These are phyloP conservation scores for Pseudolaguvia tuberculata DNA, from an alignment of 2,113 vertebrate species.

Conservation along the genomic window DNA sequence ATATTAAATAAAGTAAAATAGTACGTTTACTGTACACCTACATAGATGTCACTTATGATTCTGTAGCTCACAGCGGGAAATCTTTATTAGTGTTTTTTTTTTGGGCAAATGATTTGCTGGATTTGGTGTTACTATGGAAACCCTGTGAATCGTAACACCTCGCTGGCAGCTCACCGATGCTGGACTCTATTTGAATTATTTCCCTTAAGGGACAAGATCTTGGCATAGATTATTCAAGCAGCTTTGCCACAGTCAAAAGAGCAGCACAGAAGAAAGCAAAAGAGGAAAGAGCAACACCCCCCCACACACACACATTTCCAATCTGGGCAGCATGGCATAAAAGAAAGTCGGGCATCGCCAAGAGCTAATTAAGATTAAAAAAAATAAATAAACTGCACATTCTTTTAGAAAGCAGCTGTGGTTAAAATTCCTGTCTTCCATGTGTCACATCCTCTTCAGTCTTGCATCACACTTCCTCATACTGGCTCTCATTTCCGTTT, in stretches of 20 bases:
- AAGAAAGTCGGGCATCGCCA: conserved; percentile 34
- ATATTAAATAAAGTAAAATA: neutral
- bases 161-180: conserved; percentile 59
- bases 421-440: conserved; percentile 43
- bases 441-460: conserved; percentile 28
- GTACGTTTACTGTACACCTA: neutral
- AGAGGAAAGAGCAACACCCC: neutral
- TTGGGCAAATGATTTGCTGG: neutral
- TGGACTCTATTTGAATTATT: conserved; percentile 44
- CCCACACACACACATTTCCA: too few relatives aligned
- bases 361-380: conserved; percentile 41
- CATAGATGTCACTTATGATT: neutral
- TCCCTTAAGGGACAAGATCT: conserved; percentile 51
- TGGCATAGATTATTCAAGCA: conserved; percentile 52
- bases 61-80: conserved; percentile 6
- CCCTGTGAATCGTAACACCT: conserved; percentile 45
- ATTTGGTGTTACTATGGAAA: conserved; percentile 69
- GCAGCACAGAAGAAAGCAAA: conserved; percentile 43
- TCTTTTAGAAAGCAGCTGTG: conserved; percentile 48
- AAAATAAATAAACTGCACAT: conserved; percentile 18
- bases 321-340: conserved; percentile 27
- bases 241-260: conserved; percentile 44
- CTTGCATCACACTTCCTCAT: neutral
- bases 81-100: conserved; percentile 22
- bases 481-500: conserved; percentile 4